phyloP scores from a whole-genome alignment of 2,888 invertebrate genomes.

The Acronicta psi region DNA sequence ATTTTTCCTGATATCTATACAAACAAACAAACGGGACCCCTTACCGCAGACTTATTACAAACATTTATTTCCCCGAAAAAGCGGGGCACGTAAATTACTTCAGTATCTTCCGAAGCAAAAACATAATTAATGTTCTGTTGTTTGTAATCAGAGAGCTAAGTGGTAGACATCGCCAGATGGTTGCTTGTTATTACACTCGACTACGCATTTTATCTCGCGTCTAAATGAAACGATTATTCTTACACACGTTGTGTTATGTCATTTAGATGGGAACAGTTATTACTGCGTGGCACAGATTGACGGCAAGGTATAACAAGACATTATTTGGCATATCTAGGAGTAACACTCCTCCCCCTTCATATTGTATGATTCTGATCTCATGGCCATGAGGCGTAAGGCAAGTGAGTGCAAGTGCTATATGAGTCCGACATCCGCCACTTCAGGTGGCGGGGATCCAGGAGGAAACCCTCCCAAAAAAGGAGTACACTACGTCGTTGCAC shows the following conservation, averaged over 20 bases:
- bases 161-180: constrained; percentile 72
- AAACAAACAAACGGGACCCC: constrained; percentile 59
- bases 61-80: constrained; percentile 78
- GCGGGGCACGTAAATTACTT: constrained; percentile 78
- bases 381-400: too few relatives aligned
- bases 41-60: constrained; percentile 75
- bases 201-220: constrained; percentile 61
- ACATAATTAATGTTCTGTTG: constrained; percentile 84
- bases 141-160: constrained; percentile 82
- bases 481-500: too few relatives aligned
- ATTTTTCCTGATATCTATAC: constrained; percentile 51
- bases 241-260: constrained; percentile 56
- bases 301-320: neutral
- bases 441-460: too few relatives aligned
- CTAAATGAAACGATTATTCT: constrained; percentile 63
- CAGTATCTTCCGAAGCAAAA: constrained; percentile 81
- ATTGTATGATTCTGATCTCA: too few relatives aligned
- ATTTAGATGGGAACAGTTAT: constrained; percentile 38
- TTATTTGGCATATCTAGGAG: neutral
- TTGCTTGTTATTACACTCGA: constrained; percentile 61
- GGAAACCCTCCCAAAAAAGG: too few relatives aligned
- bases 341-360: too few relatives aligned
- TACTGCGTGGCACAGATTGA: neutral
- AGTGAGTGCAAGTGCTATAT: too few relatives aligned
- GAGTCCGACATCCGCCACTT: too few relatives aligned